These are phyloP conservation scores for Podilymbus podiceps DNA, from an alignment of 2,113 vertebrate genomes.

Conservation along the genomic window DNA sequence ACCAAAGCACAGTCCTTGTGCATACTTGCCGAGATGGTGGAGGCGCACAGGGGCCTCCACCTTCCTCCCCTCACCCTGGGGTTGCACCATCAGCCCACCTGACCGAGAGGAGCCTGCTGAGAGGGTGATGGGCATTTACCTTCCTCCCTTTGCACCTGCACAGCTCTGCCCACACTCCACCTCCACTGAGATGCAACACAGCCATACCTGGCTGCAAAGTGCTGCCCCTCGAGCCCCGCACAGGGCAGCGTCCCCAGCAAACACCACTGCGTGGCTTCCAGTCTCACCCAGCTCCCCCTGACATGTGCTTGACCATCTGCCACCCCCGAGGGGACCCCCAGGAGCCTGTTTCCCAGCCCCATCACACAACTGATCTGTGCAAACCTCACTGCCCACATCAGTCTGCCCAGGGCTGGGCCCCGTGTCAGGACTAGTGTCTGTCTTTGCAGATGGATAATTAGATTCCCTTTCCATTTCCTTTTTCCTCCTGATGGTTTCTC, in stretches of 20 bases:
- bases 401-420: not conserved
- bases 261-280: not conserved
- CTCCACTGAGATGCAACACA: rapidly evolving
- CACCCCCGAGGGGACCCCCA: not conserved
- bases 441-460: slow-evolving; percentile 38
- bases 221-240: not conserved
- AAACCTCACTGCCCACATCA: not conserved
- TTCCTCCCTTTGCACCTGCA: not conserved
- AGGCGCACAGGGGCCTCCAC: not conserved
- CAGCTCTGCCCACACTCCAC: not conserved
- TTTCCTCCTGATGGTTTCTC: slow-evolving; percentile 4
- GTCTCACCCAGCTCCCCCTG: rapidly evolving
- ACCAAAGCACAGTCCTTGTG: not conserved
- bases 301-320: not conserved
- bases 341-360: not conserved
- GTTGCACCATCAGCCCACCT: not conserved
- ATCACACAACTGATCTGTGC: not conserved
- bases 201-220: rapidly evolving
- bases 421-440: not conserved
- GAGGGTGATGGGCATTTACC: not conserved
- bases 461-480: slow-evolving; percentile 42
- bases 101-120: not conserved
- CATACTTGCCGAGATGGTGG: rapidly evolving
- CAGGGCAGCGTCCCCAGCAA: rapidly evolving
- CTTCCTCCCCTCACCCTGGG: not conserved